These are phyloP conservation scores for Maylandia zebra DNA, from an alignment of 2,113 vertebrate species.

Conservation along the genomic window DNA sequence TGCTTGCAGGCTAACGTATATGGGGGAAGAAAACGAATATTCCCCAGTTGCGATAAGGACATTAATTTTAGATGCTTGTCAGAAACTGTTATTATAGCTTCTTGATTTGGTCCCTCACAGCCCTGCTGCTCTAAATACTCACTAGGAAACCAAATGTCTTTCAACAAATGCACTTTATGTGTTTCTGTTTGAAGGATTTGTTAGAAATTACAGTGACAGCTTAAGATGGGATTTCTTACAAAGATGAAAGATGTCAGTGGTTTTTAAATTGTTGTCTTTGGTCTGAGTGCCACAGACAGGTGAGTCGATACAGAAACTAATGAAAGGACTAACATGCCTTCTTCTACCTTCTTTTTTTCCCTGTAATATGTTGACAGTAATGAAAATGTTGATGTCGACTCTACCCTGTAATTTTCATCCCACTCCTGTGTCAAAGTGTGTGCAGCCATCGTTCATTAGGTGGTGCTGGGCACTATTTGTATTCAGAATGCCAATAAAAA, in stretches of 20 bases:
- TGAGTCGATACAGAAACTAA: not conserved
- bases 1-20: fast-evolving
- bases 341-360: fast-evolving
- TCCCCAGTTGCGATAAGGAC: not conserved
- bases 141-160: not conserved
- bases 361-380: not conserved
- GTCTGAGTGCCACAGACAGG: not conserved
- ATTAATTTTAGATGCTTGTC: not conserved
- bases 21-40: not conserved
- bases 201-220: not conserved
- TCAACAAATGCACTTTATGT: not conserved
- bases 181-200: not conserved
- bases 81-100: no score
- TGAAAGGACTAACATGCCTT: not conserved
- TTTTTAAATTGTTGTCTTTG: not conserved
- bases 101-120: not conserved
- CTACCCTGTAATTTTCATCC: not conserved
- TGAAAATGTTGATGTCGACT: not conserved
- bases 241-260: not conserved
- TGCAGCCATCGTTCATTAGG: not conserved
- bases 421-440: not conserved
- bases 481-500: not conserved
- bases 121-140: not conserved
- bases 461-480: not conserved
- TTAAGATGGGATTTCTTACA: fast-evolving